Conservation (phyloP, 1,140 invertebrate species). For the Psilanteris sp. region DNA sequence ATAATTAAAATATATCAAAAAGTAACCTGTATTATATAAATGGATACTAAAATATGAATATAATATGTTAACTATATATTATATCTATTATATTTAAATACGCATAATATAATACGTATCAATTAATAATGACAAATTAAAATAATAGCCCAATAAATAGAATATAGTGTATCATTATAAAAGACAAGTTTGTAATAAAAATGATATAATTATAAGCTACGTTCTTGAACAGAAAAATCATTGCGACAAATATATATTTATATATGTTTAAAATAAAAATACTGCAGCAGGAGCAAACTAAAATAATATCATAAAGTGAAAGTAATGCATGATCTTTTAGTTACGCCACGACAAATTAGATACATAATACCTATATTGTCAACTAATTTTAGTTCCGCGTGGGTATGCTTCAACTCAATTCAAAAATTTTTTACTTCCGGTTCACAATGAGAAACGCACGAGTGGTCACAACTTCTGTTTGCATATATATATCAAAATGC, state of each 20-base stretch:
- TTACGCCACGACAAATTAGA: slow-evolving; percentile 60
- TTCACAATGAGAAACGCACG: slow-evolving; percentile 20
- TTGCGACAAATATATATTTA: slow-evolving; percentile 21
- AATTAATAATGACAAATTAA: too few relatives aligned
- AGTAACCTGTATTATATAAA: too few relatives aligned
- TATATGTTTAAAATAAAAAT: slow-evolving; percentile 19
- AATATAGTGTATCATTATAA: too few relatives aligned
- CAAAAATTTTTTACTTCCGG: slow-evolving; percentile 48
- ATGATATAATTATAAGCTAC: not conserved
- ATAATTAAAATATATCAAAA: too few relatives aligned
- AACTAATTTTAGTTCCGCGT: slow-evolving; percentile 60
- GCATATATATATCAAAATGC: not conserved
- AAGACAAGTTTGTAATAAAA: too few relatives aligned
- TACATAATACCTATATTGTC: slow-evolving; percentile 60
- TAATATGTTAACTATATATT: too few relatives aligned
- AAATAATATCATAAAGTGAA: slow-evolving; percentile 56
- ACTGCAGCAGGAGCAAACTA: slow-evolving; percentile 21
- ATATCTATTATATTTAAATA: too few relatives aligned
- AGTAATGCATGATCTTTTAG: slow-evolving; percentile 59
- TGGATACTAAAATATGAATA: too few relatives aligned
- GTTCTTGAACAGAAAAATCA: slow-evolving; percentile 21
- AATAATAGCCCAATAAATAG: too few relatives aligned
- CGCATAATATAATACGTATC: too few relatives aligned
- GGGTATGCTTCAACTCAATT: slow-evolving; percentile 53
- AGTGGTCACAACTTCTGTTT: slow-evolving; percentile 17